Evolutionary conservation across 2,113 vertebrate species (phyloP), one percentile per base, ranked within the genome.

Genomic region (Pavo muticus): DNA sequence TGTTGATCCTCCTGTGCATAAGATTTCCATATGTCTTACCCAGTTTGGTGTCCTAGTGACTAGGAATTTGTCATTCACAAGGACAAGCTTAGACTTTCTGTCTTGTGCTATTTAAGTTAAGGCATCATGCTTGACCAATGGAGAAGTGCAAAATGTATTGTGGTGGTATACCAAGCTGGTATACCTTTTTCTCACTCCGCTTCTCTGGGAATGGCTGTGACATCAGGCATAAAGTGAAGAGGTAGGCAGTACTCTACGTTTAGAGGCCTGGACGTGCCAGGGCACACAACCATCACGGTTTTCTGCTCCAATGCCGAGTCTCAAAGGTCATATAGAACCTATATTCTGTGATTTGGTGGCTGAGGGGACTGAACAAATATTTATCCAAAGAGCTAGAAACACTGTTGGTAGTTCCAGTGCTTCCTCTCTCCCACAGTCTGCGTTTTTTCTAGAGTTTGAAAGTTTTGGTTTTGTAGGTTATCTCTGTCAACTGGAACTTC

Each of bases 1-100:
- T 63, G 86, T 86, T 94, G 79, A 82, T 95, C 48, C 86, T 93
- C 57, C 48, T 88, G 57, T 90, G 83, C 64, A 37, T 1, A 14
- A 93, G 84, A 80, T 93, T 90, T 96, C 93, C 45, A 19, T 92
- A 54, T 48, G 79, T 61, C 90, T 91, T 90, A 45, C 68, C 57
- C 90, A 45, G 44, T 69, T 72, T 75, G 83, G 57, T 93, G 83
- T 90, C 84, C 84, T 87, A 54, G 70, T 84, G 90, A 64, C 61
- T 69, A 48, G 59, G 73, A 50, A 76, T 94, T 90, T 76, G 63
- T 95, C 84, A 93, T 91, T 96, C 83, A 72, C 85, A 96, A 95
- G 94, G 91, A 79, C 93, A 57, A 96, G 71, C 0, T 54, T 11
- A 40, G 72, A 75, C 80, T 93, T 81, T 93, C 52, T 57, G 39